A percentile compares a stretch with the other conserved stretches of the same genome.
Conservation (phyloP, 2,113 vertebrate species). For the Ornithorhynchus anatinus region DNA sequence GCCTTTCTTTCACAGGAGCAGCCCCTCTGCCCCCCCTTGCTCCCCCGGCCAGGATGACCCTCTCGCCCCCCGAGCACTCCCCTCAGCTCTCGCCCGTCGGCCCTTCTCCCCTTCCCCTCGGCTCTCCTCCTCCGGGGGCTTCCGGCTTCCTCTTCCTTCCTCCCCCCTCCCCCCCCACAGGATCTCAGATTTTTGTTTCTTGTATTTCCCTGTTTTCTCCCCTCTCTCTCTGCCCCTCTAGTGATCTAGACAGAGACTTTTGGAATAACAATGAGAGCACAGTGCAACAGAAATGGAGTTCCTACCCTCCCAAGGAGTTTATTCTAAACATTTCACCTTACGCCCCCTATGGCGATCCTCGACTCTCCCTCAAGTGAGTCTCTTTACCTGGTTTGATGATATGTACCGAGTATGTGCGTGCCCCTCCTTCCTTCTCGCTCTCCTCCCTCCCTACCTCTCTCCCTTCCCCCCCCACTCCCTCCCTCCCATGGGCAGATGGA, state of each 20-base stretch:
- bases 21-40: slow-evolving; percentile 13
- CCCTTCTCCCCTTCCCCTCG: not conserved
- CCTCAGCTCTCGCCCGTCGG: not conserved
- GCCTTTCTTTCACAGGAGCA: slow-evolving; percentile 54
- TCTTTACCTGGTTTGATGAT: slow-evolving; percentile 77
- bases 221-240: slow-evolving; percentile 82
- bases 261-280: slow-evolving; percentile 99
- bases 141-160: not conserved
- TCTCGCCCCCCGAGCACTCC: not conserved
- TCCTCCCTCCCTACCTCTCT: slow-evolving; percentile 60
- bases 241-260: slow-evolving; percentile 99
- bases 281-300: slow-evolving; percentile 99
- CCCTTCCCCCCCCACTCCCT: slow-evolving; percentile 62
- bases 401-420: slow-evolving; percentile 70
- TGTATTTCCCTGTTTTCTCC: slow-evolving; percentile 80
- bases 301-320: slow-evolving; percentile 99
- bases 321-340: slow-evolving; percentile 99
- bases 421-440: slow-evolving; percentile 43
- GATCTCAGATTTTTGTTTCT: slow-evolving; percentile 73
- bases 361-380: slow-evolving; percentile 99
- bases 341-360: slow-evolving; percentile 96
- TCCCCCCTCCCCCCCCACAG: slow-evolving; percentile 54
- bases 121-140: not conserved
- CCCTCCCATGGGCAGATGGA: slow-evolving; percentile 43
- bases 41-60: slow-evolving; percentile 43